phyloP scores from a whole-genome alignment of 1,140 invertebrate species.

The Drosophila ogumai region DNA sequence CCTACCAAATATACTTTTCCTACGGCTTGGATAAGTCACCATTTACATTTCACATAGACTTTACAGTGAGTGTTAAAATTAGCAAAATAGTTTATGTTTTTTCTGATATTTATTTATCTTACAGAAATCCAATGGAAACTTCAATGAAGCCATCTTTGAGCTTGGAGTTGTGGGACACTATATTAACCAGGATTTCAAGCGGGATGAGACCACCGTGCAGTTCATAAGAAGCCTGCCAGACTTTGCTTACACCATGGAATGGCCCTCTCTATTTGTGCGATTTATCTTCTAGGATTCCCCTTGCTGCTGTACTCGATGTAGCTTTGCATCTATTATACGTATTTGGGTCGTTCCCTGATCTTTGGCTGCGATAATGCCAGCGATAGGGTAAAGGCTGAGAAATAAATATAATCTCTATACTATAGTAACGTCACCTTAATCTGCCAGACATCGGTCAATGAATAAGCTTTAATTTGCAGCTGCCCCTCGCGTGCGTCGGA shows the following conservation, averaged over 20 bases:
- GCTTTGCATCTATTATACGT: constrained; percentile 36
- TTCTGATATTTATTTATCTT: not conserved
- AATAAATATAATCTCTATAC: constrained; percentile 38
- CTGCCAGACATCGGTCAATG: constrained; percentile 36
- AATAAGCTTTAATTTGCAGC: constrained; percentile 52
- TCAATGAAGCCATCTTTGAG: constrained; percentile 54
- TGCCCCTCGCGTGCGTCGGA: constrained; percentile 35
- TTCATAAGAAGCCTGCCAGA: constrained; percentile 68
- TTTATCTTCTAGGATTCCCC: constrained; percentile 55
- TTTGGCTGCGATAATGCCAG: constrained; percentile 9
- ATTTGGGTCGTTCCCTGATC: constrained; percentile 4
- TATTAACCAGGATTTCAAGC: constrained; percentile 56
- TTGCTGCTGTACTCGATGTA: not conserved
- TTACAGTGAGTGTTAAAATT: constrained; percentile 85
- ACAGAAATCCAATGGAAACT: constrained; percentile 40
- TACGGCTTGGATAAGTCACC: constrained; percentile 87
- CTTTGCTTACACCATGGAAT: constrained; percentile 74
- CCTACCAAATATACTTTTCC: constrained; percentile 90
- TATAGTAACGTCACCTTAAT: constrained; percentile 39
- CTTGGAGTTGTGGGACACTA: constrained; percentile 74
- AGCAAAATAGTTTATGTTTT: not conserved
- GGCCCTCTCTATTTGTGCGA: constrained; percentile 71
- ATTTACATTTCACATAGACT: constrained; percentile 87
- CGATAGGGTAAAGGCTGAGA: constrained; percentile 31
- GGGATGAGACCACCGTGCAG: constrained; percentile 39